Conservation (phyloP, 1,140 invertebrate species). For the Thereuonema tuberculata region DNA sequence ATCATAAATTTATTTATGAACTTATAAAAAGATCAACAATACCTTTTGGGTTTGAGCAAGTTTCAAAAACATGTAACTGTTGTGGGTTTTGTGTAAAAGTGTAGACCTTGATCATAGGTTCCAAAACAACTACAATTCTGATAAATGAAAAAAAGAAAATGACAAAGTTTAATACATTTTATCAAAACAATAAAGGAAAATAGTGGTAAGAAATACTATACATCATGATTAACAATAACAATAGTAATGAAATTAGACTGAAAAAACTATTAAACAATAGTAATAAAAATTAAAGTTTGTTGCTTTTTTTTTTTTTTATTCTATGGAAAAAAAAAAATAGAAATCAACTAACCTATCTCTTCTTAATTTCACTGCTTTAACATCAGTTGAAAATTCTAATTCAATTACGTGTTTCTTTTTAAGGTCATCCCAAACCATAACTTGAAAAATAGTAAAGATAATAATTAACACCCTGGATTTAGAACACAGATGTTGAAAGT, state of each 20-base stretch:
- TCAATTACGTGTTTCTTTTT: conserved; percentile 86
- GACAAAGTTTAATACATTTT: no score
- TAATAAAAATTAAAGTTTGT: no score
- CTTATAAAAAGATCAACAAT: no score
- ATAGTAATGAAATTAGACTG: no score
- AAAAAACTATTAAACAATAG: no score
- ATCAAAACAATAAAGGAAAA: no score
- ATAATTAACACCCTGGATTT: not conserved
- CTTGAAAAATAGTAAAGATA: conserved; percentile 36
- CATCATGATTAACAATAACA: no score
- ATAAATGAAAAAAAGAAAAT: conserved; percentile 13
- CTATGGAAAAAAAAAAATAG: no score
- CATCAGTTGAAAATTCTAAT: conserved; percentile 81
- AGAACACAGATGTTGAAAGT: not conserved
- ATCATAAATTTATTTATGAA: not conserved
- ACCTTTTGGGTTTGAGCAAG: conserved; percentile 76
- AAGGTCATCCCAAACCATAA: conserved; percentile 95
- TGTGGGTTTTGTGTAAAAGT: conserved; percentile 93
- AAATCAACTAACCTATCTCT: conserved; percentile 46
- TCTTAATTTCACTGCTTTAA: conserved; percentile 74
- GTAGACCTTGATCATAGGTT: conserved; percentile 93
- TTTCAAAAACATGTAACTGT: conserved; percentile 92
- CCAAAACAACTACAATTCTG: conserved; percentile 87
- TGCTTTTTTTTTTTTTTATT: no score
- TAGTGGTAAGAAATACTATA: no score